phyloP scores from a whole-genome alignment of 2,113 vertebrate species.

The Limnothrissa miodon region DNA sequence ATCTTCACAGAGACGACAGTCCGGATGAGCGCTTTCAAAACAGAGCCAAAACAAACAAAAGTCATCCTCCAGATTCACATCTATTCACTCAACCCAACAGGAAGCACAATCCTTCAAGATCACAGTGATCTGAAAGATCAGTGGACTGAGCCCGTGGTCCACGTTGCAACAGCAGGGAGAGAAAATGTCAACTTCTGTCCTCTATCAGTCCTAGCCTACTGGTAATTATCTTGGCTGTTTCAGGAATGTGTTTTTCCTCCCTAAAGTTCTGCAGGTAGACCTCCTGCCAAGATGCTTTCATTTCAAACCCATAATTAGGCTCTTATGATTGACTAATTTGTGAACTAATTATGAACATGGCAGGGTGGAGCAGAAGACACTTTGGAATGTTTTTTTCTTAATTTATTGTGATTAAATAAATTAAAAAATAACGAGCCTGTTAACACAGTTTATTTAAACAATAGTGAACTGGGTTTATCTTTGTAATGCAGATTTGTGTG shows the following conservation, averaged over 20 bases:
- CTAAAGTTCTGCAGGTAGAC: background rate
- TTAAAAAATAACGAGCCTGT: too few relatives aligned
- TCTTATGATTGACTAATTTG: background rate
- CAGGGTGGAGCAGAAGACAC: background rate
- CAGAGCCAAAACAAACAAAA: background rate
- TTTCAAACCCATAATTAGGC: slow-evolving; percentile 10
- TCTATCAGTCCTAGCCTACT: background rate
- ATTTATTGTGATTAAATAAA: too few relatives aligned
- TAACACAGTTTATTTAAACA: too few relatives aligned
- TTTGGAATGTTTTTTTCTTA: background rate
- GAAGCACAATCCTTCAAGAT: background rate
- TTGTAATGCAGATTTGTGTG: too few relatives aligned
- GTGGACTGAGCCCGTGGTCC: background rate
- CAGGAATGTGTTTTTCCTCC: background rate
- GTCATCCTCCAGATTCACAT: background rate
- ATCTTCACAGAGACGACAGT: background rate
- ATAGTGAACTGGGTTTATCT: too few relatives aligned
- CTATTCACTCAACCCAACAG: background rate
- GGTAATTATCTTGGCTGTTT: background rate
- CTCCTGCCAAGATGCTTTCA: background rate
- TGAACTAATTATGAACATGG: background rate
- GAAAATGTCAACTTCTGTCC: background rate
- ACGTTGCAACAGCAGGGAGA: background rate
- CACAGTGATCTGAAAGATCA: background rate
- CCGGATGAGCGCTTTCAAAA: background rate